These are phyloP conservation scores for Chaunax sp. DNA, from an alignment of 2,797 vertebrate species.

Conservation along the genomic window DNA sequence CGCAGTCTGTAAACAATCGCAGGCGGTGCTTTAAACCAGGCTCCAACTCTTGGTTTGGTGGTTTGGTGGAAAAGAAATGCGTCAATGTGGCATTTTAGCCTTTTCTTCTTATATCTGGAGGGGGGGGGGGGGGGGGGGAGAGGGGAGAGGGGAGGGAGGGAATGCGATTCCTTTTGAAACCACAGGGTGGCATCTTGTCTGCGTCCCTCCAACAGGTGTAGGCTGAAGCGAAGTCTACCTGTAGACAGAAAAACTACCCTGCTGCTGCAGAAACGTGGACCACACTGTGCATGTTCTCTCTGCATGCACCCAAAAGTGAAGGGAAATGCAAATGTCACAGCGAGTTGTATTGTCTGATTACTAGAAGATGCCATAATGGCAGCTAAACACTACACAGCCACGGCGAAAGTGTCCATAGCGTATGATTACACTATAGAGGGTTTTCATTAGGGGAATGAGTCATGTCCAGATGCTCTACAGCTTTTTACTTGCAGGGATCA, in stretches of 20 bases:
- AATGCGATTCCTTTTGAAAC: slow-evolving; percentile 61
- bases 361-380: too few species aligned
- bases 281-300: not conserved
- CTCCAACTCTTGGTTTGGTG: not conserved
- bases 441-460: slow-evolving; percentile 73
- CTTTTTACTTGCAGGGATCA: slow-evolving; percentile 61
- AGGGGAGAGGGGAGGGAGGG: not conserved
- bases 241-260: slow-evolving; percentile 49
- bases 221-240: slow-evolving; percentile 70
- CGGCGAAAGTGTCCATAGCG: slow-evolving; percentile 16
- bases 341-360: not conserved
- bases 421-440: slow-evolving; percentile 45
- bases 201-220: slow-evolving; percentile 82
- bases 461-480: slow-evolving; percentile 75
- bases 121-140: not conserved
- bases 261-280: slow-evolving; percentile 45
- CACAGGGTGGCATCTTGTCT: slow-evolving; percentile 80
- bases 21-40: slow-evolving; percentile 31
- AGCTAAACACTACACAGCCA: slow-evolving; percentile 2
- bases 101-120: slow-evolving; percentile 47
- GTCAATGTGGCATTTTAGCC: slow-evolving; percentile 61
- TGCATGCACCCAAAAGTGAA: not conserved
- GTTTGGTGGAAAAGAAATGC: slow-evolving; percentile 50
- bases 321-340: not conserved
- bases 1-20: slow-evolving; percentile 45